A percentile compares a stretch with the other conserved stretches of the same genome.
phyloP scores from a whole-genome alignment of 2,113 vertebrate species.

The Balaeniceps rex region DNA sequence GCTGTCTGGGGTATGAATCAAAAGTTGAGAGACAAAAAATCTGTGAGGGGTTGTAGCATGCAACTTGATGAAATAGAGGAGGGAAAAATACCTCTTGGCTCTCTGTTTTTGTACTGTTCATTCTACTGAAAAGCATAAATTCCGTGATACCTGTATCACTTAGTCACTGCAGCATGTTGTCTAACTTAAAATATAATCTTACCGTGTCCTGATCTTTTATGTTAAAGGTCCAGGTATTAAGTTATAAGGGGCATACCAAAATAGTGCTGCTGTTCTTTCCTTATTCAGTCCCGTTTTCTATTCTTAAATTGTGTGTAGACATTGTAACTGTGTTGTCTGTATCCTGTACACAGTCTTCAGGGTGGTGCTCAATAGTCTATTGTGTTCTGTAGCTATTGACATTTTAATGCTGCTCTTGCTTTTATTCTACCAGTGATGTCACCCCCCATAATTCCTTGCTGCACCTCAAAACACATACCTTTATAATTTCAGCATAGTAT shows the following conservation, averaged over 20 bases:
- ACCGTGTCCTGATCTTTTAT: neutral
- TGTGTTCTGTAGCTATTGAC: neutral
- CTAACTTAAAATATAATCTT: neutral
- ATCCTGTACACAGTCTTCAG: neutral
- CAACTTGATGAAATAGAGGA: neutral
- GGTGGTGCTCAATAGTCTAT: neutral
- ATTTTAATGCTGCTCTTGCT: neutral
- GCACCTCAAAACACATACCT: neutral
- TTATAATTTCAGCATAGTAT: neutral
- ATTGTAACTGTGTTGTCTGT: accelerated
- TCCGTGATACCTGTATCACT: neutral
- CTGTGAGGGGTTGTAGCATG: neutral
- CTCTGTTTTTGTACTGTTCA: neutral
- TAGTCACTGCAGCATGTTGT: neutral
- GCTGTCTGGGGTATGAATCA: neutral
- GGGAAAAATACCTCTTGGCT: neutral
- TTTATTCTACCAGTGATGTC: neutral
- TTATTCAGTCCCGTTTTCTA: neutral
- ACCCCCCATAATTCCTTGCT: neutral
- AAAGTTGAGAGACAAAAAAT: neutral
- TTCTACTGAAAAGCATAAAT: neutral
- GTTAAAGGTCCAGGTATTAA: neutral
- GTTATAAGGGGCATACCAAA: neutral
- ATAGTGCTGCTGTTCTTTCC: neutral
- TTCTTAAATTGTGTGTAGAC: neutral